Evolutionary conservation across 2,113 vertebrate genomes (phyloP), one percentile per base, ranked within the genome.

Genomic region (Caloenas nicobarica): DNA sequence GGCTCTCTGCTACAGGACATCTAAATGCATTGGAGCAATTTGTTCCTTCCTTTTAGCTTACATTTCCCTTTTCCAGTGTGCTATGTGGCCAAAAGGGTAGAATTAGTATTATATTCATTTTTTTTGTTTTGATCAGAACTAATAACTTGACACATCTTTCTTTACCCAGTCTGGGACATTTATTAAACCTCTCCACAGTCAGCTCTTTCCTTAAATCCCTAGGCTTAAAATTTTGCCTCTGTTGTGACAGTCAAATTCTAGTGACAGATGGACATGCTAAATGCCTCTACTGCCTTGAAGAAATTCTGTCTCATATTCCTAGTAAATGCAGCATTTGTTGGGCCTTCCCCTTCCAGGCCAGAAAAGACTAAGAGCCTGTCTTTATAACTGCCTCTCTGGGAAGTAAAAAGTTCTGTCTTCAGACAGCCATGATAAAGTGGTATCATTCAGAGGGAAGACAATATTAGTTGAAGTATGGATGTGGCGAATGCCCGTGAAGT

Each of bases 361-460:
- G 82, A 91, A 90, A 93, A 95, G 90, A 97, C 96, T 94, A 94
- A 96, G 74, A 95, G 51, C 94, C 82, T 96, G 88, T 97, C 95
- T 96, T 77, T 86, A 92, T 94, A 97, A 97, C 79, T 94, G 79
- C 79, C 87, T 96, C 86, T 62, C 76, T 91, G 94, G 95, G 88
- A 93, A 95, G 95, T 22, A 92, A 88, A 81, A 96, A 86, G 58
- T 94, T 94, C 80, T 80, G 3, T 92, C 91, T 94, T 88, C 94
- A 93, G 95, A 94, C 90, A 97, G 94, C 10, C 5, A 18, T 96
- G 92, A 96, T 90, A 77, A 95, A 97, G 91, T 80, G 54, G 31
- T 19, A 91, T 80, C 71, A 86, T 91, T 95, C 82, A 62, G 69
- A 57, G 24, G 36, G 62, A 95, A 95, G 94, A 96, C 94, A 96